Evolutionary conservation across 2,797 vertebrate genomes (phyloP).

Genomic region (Sitta carolinensis): DNA sequence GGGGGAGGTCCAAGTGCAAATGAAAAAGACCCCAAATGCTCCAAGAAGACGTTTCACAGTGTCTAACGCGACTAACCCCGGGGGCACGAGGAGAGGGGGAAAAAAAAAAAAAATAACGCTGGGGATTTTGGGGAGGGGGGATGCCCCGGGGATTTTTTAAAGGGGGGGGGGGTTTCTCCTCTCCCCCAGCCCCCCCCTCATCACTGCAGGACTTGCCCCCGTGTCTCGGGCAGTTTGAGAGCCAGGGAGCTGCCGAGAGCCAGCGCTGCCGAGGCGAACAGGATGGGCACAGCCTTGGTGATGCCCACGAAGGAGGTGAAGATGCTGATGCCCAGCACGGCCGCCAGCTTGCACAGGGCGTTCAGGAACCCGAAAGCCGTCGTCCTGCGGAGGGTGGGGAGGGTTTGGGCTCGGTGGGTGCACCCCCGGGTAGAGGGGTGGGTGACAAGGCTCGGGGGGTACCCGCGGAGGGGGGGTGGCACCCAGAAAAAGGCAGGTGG

Average conservation of each 20-base stretch:
- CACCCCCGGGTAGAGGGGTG: background rate
- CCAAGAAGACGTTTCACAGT: conserved; percentile 64
- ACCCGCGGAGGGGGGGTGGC: background rate
- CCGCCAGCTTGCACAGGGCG: conserved; percentile 92
- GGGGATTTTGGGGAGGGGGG: background rate
- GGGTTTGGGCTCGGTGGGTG: background rate
- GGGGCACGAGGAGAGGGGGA: background rate
- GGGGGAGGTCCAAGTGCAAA: background rate
- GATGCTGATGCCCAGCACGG: conserved; percentile 95
- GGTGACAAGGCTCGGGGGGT: background rate
- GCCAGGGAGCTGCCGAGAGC: conserved; percentile 92
- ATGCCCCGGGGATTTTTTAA: background rate
- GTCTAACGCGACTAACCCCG: conserved; percentile 50
- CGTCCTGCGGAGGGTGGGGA: conserved; percentile 74
- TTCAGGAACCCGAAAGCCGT: conserved; percentile 97
- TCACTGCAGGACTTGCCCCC: conserved; percentile 93
- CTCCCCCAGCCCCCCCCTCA: conserved; percentile 39
- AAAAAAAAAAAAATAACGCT: no score
- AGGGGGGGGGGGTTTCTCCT: background rate
- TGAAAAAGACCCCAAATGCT: background rate
- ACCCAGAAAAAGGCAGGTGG: background rate
- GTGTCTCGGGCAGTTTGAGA: conserved; percentile 92
- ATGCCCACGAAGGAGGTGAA: conserved; percentile 97
- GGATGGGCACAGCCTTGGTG: conserved; percentile 94
- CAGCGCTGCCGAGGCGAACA: conserved; percentile 90